Percentiles rank a stretch among this genome's conserved stretches.
Evolutionary conservation across 2,888 invertebrate species (phyloP).

Genomic region (Drosophila bunnanda): DNA sequence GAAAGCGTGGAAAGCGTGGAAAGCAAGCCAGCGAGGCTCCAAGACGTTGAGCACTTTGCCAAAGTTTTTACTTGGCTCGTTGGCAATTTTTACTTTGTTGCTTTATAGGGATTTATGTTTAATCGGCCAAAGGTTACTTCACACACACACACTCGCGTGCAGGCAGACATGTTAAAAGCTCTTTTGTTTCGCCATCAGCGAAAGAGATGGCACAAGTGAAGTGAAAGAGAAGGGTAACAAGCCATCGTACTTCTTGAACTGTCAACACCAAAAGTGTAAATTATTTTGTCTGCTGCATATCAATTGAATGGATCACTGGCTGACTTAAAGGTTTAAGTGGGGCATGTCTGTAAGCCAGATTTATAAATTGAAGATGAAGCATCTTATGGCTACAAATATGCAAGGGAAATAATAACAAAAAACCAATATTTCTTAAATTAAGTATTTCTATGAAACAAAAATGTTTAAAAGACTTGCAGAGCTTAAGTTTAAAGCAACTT

Average conservation of each 20-base stretch:
- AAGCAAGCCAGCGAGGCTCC: slow-evolving; percentile 5
- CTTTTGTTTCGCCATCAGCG: slow-evolving; percentile 57
- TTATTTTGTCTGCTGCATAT: slow-evolving; percentile 28
- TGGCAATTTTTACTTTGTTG: slow-evolving; percentile 79
- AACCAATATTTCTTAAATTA: too few relatives aligned
- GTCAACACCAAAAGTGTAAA: slow-evolving; percentile 42
- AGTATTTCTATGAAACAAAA: not conserved
- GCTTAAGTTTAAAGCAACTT: not conserved
- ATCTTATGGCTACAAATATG: not conserved
- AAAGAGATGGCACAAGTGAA: not conserved
- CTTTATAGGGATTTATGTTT: slow-evolving; percentile 79
- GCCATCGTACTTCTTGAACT: slow-evolving; percentile 11
- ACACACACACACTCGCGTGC: slow-evolving; percentile 40
- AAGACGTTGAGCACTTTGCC: slow-evolving; percentile 74
- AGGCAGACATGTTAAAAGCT: slow-evolving; percentile 59
- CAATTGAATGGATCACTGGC: slow-evolving; percentile 7
- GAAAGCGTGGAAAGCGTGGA: slow-evolving; percentile 11
- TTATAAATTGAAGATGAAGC: too few relatives aligned
- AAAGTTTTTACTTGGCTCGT: slow-evolving; percentile 78
- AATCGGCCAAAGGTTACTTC: slow-evolving; percentile 77
- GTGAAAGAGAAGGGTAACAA: not conserved
- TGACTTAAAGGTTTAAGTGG: slow-evolving; percentile 2
- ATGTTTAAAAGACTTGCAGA: not conserved
- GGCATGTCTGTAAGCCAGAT: not conserved
- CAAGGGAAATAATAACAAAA: too few relatives aligned